Evolutionary conservation across 2,888 invertebrate genomes (phyloP), one percentile per base, ranked within the genome.

Genomic region (Tortrix viridana): DNA sequence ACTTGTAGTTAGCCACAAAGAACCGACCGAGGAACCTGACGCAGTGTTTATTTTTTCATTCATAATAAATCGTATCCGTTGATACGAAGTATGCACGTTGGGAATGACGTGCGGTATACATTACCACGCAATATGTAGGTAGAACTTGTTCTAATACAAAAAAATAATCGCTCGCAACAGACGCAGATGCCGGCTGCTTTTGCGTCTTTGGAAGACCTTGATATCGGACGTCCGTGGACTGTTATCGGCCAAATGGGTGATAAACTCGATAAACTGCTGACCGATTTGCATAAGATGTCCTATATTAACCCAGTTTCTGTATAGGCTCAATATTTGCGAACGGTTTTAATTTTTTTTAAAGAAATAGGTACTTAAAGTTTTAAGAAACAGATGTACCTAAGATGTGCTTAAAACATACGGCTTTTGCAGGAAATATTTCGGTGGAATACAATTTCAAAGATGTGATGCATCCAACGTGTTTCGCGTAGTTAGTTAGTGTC

Each of bases 281-380:
- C 72, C 68, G 72, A 74, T 77, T 72, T 67, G 61, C 60, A 66
- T 69, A 69, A 72, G 70, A 65, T 38, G 65, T 72, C 68, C 60
- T n/a, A n/a, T 38, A 61, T 37, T 50, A 44, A 62, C 50, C 49
- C 18, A 52, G n/a, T 62, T 62, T 52, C 23, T 37, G 14, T 56
- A 46, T 61, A 23, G 23, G 23, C 23, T 26, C 26, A 26, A 26
- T 26, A 26, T 55, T 53, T 46, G 6, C 16, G 5, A 6, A 47
- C 22, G 2, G n/a, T 23, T 12, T 22, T 2, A n/a, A 1, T 19
- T 50, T 50, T 50, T 26, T 6, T 0, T 1, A 37, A 3, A 4
- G 2, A n/a, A 5, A 0, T 16, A 5, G n/a, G 16, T 16, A 5
- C 3, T 32, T 3, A 32, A 32, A 20, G 6, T 38, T n/a, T n/a